These are phyloP conservation scores for Pteria penguin DNA, from an alignment of 2,888 invertebrate genomes.

Conservation along the genomic window DNA sequence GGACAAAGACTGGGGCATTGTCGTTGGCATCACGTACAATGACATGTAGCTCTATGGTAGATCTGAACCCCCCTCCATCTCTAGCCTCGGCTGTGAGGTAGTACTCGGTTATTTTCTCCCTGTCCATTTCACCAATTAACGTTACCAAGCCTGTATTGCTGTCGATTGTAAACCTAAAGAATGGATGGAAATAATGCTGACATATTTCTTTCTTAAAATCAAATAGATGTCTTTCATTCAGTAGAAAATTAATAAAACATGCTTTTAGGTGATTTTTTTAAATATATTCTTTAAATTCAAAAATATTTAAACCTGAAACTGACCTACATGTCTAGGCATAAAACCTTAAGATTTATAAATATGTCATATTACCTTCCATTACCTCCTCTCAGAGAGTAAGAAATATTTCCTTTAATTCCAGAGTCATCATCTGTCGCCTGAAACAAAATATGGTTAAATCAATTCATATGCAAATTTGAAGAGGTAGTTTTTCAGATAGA, in stretches of 20 bases:
- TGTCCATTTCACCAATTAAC: slow-evolving; percentile 85
- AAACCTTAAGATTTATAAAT: too few species aligned
- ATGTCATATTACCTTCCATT: slow-evolving; percentile 83
- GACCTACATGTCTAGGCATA: too few species aligned
- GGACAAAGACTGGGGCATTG: slow-evolving; percentile 70
- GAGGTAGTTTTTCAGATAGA: too few species aligned
- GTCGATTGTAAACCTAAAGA: slow-evolving; percentile 86
- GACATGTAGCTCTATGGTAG: slow-evolving; percentile 70
- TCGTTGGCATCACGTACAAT: slow-evolving; percentile 75
- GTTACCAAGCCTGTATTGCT: slow-evolving; percentile 85
- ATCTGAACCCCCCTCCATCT: slow-evolving; percentile 86
- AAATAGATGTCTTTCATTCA: too few species aligned
- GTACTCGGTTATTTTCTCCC: slow-evolving; percentile 89
- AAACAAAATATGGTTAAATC: too few species aligned
- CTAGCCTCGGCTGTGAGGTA: slow-evolving; percentile 89
- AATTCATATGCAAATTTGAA: too few species aligned
- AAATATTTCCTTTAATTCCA: slow-evolving; percentile 86
- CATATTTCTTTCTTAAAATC: too few species aligned
- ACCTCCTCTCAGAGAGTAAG: slow-evolving; percentile 87
- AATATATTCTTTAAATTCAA: not conserved
- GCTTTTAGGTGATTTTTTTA: not conserved
- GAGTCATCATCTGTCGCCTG: slow-evolving; percentile 87
- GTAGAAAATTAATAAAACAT: not conserved
- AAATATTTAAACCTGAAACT: not conserved
- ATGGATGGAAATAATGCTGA: too few species aligned